These are phyloP conservation scores for Pinctada fucata DNA, from an alignment of 2,888 invertebrate species.

Conservation along the genomic window DNA sequence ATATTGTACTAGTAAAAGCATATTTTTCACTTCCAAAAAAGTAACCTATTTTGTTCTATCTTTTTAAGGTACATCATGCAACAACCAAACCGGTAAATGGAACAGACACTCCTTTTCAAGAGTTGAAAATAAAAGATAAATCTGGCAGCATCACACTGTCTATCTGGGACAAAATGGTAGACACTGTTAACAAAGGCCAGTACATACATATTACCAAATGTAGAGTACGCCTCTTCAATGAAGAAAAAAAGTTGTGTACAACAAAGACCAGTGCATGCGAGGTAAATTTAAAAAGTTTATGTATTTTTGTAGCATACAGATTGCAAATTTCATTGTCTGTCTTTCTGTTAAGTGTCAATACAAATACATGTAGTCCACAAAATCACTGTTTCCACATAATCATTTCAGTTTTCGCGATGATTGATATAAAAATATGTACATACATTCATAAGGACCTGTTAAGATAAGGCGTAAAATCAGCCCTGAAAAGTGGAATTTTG, in stretches of 20 bases:
- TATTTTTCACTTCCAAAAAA: background rate
- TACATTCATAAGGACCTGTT: too few species aligned
- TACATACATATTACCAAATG: slow-evolving; percentile 12
- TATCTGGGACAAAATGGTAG: slow-evolving; percentile 22
- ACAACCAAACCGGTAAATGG: slow-evolving; percentile 14
- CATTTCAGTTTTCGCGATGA: too few species aligned
- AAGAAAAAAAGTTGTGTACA: slow-evolving; percentile 16
- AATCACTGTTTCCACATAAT: too few species aligned
- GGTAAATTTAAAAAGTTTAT: too few species aligned
- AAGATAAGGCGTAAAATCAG: too few species aligned
- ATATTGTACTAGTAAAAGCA: too few species aligned
- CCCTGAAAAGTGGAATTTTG: too few species aligned
- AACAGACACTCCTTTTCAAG: slow-evolving; percentile 16
- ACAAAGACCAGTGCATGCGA: slow-evolving; percentile 14
- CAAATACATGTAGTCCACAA: too few species aligned
- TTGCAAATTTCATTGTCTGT: too few species aligned
- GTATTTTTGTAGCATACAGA: too few species aligned
- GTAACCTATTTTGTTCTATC: background rate
- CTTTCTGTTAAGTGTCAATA: too few species aligned
- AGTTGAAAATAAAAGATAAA: slow-evolving; percentile 11
- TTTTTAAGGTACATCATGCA: slow-evolving; percentile 19
- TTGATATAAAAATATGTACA: too few species aligned
- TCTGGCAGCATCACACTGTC: slow-evolving; percentile 12
- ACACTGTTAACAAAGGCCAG: slow-evolving; percentile 5
- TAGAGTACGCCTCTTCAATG: slow-evolving; percentile 12